Base-by-base conservation (phyloP, 2,797 vertebrate genomes). In the Rhinella marina region DNA sequence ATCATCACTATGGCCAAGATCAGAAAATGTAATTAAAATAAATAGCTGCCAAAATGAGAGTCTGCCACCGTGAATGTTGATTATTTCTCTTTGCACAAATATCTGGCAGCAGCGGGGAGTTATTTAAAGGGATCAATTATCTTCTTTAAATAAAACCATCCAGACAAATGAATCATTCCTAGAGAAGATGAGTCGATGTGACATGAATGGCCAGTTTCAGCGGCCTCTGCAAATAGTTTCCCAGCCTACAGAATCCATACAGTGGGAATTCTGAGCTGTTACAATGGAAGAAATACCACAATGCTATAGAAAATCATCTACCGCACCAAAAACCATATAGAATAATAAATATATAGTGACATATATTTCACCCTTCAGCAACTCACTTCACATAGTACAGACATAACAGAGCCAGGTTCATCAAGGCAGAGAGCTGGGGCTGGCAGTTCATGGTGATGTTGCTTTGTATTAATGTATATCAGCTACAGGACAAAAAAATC, bases 111-210 rank as follows among this genome's bases (percentile, higher is more conserved):
- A 77, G 57, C 80, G 9, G 59, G 57, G 81, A 78, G 77, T 86
- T 84, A 88, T 84, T 79, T 79, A 88, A 72, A 84, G 73, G n/a
- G 75, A 84, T 79, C 64, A 88, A 88, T 88, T 88, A 88, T 84
- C 75, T 72, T 84, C 75, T 73, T 88, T 80, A 84, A 88, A 88
- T 88, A 84, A 84, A 84, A 80, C 48, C 81, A 56, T 27, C 64
- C 82, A 88, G 81, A 84, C 81, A 88, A 79, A 84, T 84, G 64
- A 88, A 79, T 88, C 81, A 81, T 87, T 82, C 57, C 54, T 61
- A 76, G 29, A 75, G 56, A 77, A 79, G 70, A 80, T 66, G 75
- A 88, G 82, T 79, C 61, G 75, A 88, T 88, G 61, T 88, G 87
- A 84, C 81, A 88, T 84, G 87, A 88, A 88, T 84, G 87, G 87